Base-by-base conservation (phyloP, 2,888 invertebrate species). In the Plagodis dolabraria region DNA sequence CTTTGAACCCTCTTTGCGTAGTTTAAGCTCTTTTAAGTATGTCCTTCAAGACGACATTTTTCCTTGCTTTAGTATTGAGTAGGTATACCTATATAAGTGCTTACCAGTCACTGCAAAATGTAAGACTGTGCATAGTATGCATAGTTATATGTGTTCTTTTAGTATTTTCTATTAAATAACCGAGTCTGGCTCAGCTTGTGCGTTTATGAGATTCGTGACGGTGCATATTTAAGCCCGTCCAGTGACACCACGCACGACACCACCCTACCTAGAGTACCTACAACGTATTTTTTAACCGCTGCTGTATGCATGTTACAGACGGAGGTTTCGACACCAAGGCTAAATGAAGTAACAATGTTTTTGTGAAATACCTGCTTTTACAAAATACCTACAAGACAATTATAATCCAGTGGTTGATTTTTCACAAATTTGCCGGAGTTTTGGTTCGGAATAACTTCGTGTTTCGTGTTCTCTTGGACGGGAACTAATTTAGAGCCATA, bases 161-260 rank as follows among this genome's bases (percentile, higher is more conserved):
- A 22, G 22, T 22, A 22, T 22, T 22, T 22, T 45, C 52, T 22
- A 45, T 35, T 10, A 11, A 9, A 22, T 35, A 8, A 38, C 38
- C 7, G 10, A 7, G 47, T 47, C 35, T 35, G 35, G 35, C 35
- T 35, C n/a, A 11, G 2, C 5, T 33, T 11, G 38, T 35, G 38
- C 47, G 44, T 36, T 11, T 12, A 11, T 52, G 53, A 53, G 58
- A 57, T 48, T 67, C 76, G 70, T 77, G 77, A 66, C 67, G 47
- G 1, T 61, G 76, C 75, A 77, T 77, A 76, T 56, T 53, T 63
- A 60, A 60, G 22, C 12, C 49, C 53, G 63, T 36, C 64, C 53
- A 63, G 59, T 68, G 65, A 67, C 69, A 65, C 60, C 43, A 11
- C 7, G 43, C 43, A 11, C 47, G 22, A 47, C 49, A 38, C 49